These are phyloP conservation scores for Nicator chloris DNA, from an alignment of 2,113 vertebrate genomes.

Conservation along the genomic window DNA sequence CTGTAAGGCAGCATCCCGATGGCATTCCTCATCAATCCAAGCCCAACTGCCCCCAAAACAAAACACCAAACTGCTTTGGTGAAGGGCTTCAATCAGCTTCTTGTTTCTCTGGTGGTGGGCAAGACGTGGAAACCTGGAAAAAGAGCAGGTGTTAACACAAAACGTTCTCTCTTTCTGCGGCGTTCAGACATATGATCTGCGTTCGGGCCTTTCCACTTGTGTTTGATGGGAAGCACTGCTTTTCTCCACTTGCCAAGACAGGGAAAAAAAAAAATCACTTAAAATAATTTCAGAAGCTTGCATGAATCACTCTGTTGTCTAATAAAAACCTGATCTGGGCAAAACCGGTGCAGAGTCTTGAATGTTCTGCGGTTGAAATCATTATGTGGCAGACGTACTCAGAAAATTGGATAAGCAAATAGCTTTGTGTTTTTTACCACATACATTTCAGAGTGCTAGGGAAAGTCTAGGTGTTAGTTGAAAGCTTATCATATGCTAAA, in stretches of 20 bases:
- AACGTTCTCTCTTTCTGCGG: background rate
- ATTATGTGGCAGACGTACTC: background rate
- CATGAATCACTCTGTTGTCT: background rate
- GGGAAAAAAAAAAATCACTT: background rate
- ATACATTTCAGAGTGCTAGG: background rate
- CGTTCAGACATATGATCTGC: background rate
- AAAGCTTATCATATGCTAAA: conserved; percentile 6
- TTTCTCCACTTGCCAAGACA: background rate
- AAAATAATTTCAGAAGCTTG: background rate
- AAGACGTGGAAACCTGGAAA: background rate
- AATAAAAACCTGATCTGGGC: background rate
- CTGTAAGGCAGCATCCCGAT: background rate
- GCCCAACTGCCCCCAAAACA: background rate
- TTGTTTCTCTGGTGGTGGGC: background rate
- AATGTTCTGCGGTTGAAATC: background rate
- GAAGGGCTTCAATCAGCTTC: background rate
- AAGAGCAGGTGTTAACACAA: background rate
- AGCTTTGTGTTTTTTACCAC: background rate
- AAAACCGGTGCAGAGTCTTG: background rate
- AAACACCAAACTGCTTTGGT: background rate
- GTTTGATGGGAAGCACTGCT: background rate
- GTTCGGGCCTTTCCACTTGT: background rate
- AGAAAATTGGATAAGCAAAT: background rate
- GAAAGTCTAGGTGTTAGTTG: background rate
- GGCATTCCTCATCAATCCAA: background rate